Evolutionary conservation across 2,888 invertebrate species (phyloP).

Genomic region (Lasioglossum leucozonium): DNA sequence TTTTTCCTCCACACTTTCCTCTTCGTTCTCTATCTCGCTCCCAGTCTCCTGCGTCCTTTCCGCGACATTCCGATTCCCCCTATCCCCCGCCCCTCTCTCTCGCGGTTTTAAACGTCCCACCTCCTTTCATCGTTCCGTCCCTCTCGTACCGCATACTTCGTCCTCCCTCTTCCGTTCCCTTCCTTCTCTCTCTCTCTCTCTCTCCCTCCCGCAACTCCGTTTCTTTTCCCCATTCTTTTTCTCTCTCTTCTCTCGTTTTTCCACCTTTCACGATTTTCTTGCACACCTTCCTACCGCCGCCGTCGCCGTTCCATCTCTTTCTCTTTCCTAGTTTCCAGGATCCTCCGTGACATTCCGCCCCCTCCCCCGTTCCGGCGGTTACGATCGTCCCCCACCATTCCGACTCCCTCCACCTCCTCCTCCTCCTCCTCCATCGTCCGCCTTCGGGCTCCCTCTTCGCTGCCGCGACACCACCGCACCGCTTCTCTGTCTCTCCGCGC

Average conservation of each 20-base stretch:
- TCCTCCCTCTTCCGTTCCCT: background rate
- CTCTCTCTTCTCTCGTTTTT: slow-evolving; percentile 23
- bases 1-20: slow-evolving; percentile 48
- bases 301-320: slow-evolving; percentile 9
- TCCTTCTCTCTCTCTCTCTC: background rate
- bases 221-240: slow-evolving; percentile 32
- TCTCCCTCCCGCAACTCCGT: background rate
- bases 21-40: slow-evolving; percentile 20
- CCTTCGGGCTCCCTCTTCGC: slow-evolving; percentile 67
- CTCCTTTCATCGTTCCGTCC: background rate
- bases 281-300: slow-evolving; percentile 41
- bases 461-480: slow-evolving; percentile 62
- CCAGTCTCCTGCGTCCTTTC: slow-evolving; percentile 9
- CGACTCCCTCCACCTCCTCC: slow-evolving; percentile 27
- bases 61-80: slow-evolving; percentile 19
- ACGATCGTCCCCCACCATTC: background rate
- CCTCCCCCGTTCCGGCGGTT: background rate
- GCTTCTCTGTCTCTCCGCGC: slow-evolving; percentile 70
- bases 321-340: slow-evolving; percentile 1
- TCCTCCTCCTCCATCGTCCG: slow-evolving; percentile 47
- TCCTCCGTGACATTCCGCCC: slow-evolving; percentile 21
- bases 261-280: slow-evolving; percentile 50
- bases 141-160: background rate
- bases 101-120: background rate
- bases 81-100: background rate